Evolutionary conservation across 1,140 invertebrate genomes (phyloP), one percentile per base, ranked within the genome.

Genomic region (Archegozetes longisetosus): DNA sequence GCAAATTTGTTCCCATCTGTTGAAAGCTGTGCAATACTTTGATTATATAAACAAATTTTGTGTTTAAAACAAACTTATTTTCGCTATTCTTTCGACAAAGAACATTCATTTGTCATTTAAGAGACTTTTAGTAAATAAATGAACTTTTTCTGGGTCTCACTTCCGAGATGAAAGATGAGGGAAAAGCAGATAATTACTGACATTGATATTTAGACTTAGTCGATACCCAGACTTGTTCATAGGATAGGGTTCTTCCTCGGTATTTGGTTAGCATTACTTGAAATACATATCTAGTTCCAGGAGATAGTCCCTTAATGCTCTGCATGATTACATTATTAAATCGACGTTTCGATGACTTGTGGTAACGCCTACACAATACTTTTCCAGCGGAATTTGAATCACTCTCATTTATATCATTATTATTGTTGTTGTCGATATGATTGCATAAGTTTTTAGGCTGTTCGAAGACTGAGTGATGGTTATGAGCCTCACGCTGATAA

Each of bases 201-300:
- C 32, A 40, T 17, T 40, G 32, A 17, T 40, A 40, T 40, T 17
- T 40, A 6, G 6, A 17, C 17, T 46, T 53, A 1, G 66, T 66
- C 2, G 60, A 61, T 0, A 59, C 62, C 60, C 64, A 64, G 3
- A 64, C 56, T 12, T 63, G 60, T 58, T 68, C 66, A 60, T 72
- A 72, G 6, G 66, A 53, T 23, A 72, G 60, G 40, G 64, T 66
- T 9, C 66, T 64, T 4, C 68, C 68, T 46, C 65, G 66, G 9
- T 65, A 61, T 58, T 66, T 68, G 22, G 65, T 70, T 32, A 72
- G 64, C 52, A 67, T 66, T 0, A 72, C 65, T 53, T 71, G 69
- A 57, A 73, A 70, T 23, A 69, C 58, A 53, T 73, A 73, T 13
- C 22, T 59, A 2, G 65, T 70, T 22, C 62, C 66, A 2, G 67